phyloP scores from a whole-genome alignment of 2,797 vertebrate genomes.

The Danio jaintianensis region DNA sequence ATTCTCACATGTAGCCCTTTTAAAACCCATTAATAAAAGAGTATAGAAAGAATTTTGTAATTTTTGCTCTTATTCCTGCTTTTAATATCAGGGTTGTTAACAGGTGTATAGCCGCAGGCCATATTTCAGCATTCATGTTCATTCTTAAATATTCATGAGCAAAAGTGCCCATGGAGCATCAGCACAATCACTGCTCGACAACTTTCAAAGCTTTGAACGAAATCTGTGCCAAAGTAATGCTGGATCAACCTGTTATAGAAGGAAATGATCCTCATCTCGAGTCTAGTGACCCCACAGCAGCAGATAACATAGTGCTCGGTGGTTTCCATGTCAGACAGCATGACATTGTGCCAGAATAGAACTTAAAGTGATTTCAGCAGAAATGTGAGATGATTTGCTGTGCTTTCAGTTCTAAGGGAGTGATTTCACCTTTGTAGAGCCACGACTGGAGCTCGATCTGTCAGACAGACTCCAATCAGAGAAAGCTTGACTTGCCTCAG shows the following conservation, averaged over 20 bases:
- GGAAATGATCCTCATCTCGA: not conserved
- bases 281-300: not conserved
- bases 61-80: conserved; percentile 16
- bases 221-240: not conserved
- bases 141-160: conserved; percentile 71
- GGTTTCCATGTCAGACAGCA: not conserved
- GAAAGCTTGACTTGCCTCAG: conserved; percentile 14
- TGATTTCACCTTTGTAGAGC: conserved; percentile 9
- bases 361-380: conserved; percentile 1
- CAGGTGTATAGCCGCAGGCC: conserved; percentile 69
- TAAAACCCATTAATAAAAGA: not conserved
- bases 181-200: conserved; percentile 30
- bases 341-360: not conserved
- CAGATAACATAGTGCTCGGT: not conserved
- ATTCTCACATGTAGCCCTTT: no score
- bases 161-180: conserved; percentile 43
- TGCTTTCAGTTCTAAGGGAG: conserved; percentile 6
- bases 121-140: conserved; percentile 69
- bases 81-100: conserved; percentile 28
- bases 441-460: conserved; percentile 4
- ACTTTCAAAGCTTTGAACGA: conserved; percentile 33
- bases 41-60: not conserved
- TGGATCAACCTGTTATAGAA: not conserved
- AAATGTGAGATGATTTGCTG: not conserved
- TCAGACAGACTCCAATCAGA: conserved; percentile 34